Percentiles rank a stretch among this genome's conserved stretches.
These are phyloP conservation scores for Spodoptera frugiperda DNA, from an alignment of 1,140 invertebrate genomes.

Conservation along the genomic window DNA sequence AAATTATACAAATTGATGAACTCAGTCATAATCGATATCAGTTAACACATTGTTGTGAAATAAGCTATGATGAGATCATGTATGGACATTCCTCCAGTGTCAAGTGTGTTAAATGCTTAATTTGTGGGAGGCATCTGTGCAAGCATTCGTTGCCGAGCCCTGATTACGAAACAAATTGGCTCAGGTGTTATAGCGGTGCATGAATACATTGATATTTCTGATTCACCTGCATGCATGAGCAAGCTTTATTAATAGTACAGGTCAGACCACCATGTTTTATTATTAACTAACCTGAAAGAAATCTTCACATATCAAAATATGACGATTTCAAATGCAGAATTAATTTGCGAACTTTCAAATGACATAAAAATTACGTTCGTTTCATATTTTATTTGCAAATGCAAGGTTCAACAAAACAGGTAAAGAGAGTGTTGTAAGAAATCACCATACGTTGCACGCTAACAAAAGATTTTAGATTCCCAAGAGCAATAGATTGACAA, in stretches of 20 bases:
- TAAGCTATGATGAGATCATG: conserved; percentile 46
- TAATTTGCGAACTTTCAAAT: conserved; percentile 23
- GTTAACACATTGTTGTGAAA: conserved; percentile 31
- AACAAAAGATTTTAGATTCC: conserved; percentile 61
- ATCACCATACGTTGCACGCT: conserved; percentile 7
- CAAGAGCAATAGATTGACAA: conserved; percentile 63
- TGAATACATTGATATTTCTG: conserved; percentile 46
- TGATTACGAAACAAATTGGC: conserved; percentile 65
- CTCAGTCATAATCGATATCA: conserved; percentile 24
- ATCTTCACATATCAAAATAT: not conserved
- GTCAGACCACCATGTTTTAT: conserved; percentile 19
- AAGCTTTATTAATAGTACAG: conserved; percentile 25
- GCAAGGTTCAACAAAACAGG: not conserved
- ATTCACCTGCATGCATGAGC: conserved; percentile 43
- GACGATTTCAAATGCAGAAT: not conserved
- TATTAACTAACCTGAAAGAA: no score
- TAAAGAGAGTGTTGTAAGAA: not conserved
- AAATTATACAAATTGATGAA: conserved; percentile 3
- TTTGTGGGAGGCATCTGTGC: conserved; percentile 63
- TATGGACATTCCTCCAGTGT: conserved; percentile 60
- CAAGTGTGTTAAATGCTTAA: conserved; percentile 63
- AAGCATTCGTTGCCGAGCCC: conserved; percentile 63
- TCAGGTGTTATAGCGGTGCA: conserved; percentile 45
- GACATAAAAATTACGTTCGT: conserved; percentile 6
- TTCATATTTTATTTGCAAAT: conserved; percentile 4